Conservation (phyloP, 53 echinoderm and acorn worm species). For the Paracentrotus lividus region DNA sequence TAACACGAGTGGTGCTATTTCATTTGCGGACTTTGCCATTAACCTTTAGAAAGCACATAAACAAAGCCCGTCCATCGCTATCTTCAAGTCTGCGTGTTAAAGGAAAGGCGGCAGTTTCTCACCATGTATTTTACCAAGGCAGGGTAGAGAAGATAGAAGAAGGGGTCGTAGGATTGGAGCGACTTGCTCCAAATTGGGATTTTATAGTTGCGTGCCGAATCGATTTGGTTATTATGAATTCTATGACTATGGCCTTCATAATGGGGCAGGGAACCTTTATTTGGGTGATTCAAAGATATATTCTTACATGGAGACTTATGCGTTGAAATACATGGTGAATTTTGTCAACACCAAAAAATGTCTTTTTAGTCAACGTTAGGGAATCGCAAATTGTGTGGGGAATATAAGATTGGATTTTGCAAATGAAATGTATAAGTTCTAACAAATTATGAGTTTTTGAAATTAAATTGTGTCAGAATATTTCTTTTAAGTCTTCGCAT, state of each 20-base stretch:
- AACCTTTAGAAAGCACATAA: slow-evolving; percentile 51
- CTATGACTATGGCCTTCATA: background rate
- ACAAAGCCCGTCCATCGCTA: slow-evolving; percentile 17
- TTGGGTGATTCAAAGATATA: no score
- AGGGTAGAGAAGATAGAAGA: no score
- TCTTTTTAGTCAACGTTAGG: no score
- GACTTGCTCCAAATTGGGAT: background rate
- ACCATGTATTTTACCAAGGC: background rate
- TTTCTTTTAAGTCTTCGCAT: no score
- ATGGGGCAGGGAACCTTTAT: background rate
- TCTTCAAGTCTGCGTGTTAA: background rate
- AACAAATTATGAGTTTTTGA: no score
- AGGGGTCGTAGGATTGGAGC: background rate
- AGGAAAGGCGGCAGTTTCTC: background rate
- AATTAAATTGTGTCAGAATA: no score
- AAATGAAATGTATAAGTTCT: no score
- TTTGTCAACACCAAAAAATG: no score
- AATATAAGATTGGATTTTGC: no score
- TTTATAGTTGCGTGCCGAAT: background rate
- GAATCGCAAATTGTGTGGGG: no score
- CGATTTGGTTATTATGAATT: background rate
- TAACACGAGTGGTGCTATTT: slow-evolving; percentile 42
- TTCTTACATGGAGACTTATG: no score
- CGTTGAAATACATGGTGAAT: no score
- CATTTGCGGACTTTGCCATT: slow-evolving; percentile 42